A percentile compares a stretch with the other conserved stretches of the same genome.
Evolutionary conservation across 2,113 vertebrate genomes (phyloP).

Genomic region (Cyphomyrus plagiostoma): DNA sequence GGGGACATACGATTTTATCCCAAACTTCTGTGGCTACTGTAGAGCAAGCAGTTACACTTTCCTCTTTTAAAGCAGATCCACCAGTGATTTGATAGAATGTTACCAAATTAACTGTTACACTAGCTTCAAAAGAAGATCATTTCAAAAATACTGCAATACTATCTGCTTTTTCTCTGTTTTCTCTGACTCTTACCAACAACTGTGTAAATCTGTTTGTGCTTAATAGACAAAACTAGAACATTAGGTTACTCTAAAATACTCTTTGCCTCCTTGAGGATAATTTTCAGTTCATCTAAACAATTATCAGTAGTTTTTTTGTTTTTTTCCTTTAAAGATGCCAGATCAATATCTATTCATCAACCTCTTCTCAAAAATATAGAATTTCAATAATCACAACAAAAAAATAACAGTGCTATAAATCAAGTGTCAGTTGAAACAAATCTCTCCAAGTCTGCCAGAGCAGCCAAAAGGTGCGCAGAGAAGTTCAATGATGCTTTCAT

Average conservation of each 20-base stretch:
- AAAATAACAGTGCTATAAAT: constrained; percentile 72
- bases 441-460: constrained; percentile 37
- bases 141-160: constrained; percentile 50
- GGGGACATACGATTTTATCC: constrained; percentile 38
- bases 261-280: constrained; percentile 61
- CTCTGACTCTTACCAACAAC: constrained; percentile 47
- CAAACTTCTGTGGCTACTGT: constrained; percentile 51
- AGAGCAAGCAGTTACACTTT: constrained; percentile 55
- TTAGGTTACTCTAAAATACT: constrained; percentile 63
- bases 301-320: constrained; percentile 47
- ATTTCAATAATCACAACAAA: constrained; percentile 75
- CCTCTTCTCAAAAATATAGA: constrained; percentile 90
- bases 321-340: constrained; percentile 62
- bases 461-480: constrained; percentile 37
- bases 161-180: constrained; percentile 46
- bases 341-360: constrained; percentile 69
- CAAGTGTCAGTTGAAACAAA: constrained; percentile 42
- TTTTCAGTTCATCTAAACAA: constrained; percentile 67
- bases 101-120: constrained; percentile 46
- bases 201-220: constrained; percentile 79
- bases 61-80: constrained; percentile 50
- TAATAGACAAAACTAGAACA: constrained; percentile 73
- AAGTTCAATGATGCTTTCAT: constrained; percentile 37
- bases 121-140: constrained; percentile 46
- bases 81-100: constrained; percentile 42